Evolutionary conservation across 1,140 invertebrate species (phyloP).

Genomic region (silkworm (Bombyx mori)): DNA sequence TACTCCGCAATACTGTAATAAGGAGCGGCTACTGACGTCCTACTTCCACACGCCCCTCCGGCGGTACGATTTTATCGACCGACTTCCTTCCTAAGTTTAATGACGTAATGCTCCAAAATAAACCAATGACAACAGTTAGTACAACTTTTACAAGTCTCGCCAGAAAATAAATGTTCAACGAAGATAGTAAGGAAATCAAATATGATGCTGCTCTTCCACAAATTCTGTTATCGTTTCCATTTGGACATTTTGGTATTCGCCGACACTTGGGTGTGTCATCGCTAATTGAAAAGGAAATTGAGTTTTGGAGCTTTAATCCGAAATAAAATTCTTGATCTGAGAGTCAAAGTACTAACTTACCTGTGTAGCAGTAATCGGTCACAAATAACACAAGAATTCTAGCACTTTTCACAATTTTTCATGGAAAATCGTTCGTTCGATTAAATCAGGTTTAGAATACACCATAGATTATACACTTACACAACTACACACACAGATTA

Average conservation of each 20-base stretch:
- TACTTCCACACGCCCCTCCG: neutral
- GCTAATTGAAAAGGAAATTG: conserved; percentile 20
- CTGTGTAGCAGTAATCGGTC: conserved; percentile 10
- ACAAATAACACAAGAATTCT: conserved; percentile 14
- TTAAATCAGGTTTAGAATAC: no score
- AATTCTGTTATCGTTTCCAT: conserved; percentile 9
- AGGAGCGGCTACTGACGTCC: conserved; percentile 1
- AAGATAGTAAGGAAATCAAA: neutral
- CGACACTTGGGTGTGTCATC: conserved; percentile 58
- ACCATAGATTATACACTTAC: no score
- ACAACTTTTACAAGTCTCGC: no score
- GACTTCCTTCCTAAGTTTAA: conserved; percentile 40
- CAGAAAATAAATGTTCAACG: no score
- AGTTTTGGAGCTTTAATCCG: neutral
- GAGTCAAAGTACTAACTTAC: conserved; percentile 9
- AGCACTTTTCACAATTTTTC: conserved; percentile 27
- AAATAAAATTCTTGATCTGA: neutral
- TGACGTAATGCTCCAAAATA: conserved; percentile 70
- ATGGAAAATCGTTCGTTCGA: conserved; percentile 50
- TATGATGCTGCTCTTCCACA: conserved; percentile 6
- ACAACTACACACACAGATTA: no score
- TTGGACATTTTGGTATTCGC: conserved; percentile 21
- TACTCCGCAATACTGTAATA: neutral
- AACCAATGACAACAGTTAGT: conserved; percentile 49
- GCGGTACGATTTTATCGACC: conserved; percentile 17